A percentile compares a stretch with the other conserved stretches of the same genome.
Evolutionary conservation across 2,113 vertebrate genomes (phyloP).

Genomic region (Epinephelus cyanopodus): DNA sequence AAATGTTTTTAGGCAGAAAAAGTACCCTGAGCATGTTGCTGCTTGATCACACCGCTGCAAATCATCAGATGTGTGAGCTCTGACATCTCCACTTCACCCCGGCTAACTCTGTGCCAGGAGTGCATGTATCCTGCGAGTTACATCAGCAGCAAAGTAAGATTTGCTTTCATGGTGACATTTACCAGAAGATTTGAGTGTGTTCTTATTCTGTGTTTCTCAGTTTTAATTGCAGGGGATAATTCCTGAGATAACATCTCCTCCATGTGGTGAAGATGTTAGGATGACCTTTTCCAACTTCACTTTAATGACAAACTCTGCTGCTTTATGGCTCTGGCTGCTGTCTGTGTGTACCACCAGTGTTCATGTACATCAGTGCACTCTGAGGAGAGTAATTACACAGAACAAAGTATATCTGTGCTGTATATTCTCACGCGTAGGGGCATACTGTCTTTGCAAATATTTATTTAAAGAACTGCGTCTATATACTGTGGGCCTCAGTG

Average conservation of each 20-base stretch:
- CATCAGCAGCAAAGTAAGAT: conserved; percentile 10
- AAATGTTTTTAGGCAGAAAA: background rate
- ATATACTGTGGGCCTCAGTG: background rate
- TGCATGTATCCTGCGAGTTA: background rate
- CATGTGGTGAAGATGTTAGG: conserved; percentile 42
- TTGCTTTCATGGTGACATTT: conserved; percentile 42
- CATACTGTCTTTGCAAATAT: background rate
- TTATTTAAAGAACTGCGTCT: background rate
- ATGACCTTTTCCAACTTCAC: conserved; percentile 72
- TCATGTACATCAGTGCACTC: background rate
- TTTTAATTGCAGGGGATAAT: conserved; percentile 70
- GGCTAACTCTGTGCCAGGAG: background rate
- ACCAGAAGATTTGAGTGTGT: conserved; percentile 43
- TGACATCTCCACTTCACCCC: background rate
- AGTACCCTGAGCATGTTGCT: too few relatives aligned
- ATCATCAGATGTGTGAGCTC: background rate
- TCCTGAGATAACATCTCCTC: conserved; percentile 61
- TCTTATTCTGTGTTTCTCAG: conserved; percentile 13
- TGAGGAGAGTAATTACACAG: background rate
- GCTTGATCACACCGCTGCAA: background rate
- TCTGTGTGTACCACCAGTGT: background rate
- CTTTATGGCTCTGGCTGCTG: conserved; percentile 7
- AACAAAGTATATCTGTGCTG: background rate
- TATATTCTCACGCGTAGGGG: background rate
- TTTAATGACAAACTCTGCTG: conserved; percentile 17